Base-by-base conservation (phyloP, 2,113 vertebrate genomes). In the Salvelinus namaycush region DNA sequence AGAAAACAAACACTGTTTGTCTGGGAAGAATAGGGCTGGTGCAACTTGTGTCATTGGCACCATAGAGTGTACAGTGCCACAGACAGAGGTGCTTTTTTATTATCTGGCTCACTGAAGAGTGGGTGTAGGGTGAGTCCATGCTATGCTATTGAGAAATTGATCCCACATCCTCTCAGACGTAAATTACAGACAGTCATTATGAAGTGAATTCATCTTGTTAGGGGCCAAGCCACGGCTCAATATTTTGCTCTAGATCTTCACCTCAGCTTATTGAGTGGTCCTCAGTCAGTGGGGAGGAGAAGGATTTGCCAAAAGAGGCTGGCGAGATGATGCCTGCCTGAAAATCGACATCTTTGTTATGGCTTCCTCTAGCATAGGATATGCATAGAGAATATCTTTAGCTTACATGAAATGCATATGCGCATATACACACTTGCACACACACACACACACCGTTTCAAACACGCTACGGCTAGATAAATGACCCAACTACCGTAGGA, bases 141-240 rank as follows among this genome's bases (percentile, higher is more conserved):
- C 73, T 6, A 1, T 8, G 69, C 74, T 8, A 1, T 11, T 70
- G 77, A 86, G 71, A 76, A 51, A 83, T 75, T 70, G 68, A 48
- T 27, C 75, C 79, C 79, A 77, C 75, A 79, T 82, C 66, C 2
- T n/a, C 0, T 60, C 68, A 27, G 68, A 62, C 77, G 81, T 87
- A 84, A 89, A 87, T 90, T 79, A 83, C 67, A 68, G 75, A 82
- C 70, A 62, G 87, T 82, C 85, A 82, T 91, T 88, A 88, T 82
- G 68, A 84, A 79, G 75, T 66, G 49, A 87, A 89, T 89, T 84
- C 74, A 79, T 88, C 87, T 87, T 82, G 79, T 89, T 69, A 74
- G 76, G 68, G 57, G 76, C 74, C 54, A 1, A 75, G 78, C 77
- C 70, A 65, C 69, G 75, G 79, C 87, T 88, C 83, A 81, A 83